Evolutionary conservation across 2,113 vertebrate species (phyloP).

Genomic region (Larimichthys polyactis): DNA sequence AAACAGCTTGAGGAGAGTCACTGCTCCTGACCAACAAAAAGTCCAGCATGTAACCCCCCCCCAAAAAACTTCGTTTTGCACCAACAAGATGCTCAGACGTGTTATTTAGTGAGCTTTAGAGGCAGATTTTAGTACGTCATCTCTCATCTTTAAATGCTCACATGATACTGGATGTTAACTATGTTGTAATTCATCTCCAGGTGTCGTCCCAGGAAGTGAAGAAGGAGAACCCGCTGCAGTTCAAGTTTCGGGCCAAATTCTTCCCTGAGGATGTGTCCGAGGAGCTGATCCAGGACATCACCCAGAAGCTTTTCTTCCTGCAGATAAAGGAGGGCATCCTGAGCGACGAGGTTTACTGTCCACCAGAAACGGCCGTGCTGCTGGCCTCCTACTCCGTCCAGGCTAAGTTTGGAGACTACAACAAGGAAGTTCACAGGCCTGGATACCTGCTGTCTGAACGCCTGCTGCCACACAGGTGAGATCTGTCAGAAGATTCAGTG

Average conservation of each 20-base stretch:
- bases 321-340: slow-evolving; percentile 96
- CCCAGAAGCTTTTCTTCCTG: slow-evolving; percentile 97
- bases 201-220: slow-evolving; percentile 93
- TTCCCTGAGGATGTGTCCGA: slow-evolving; percentile 95
- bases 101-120: too few relatives aligned
- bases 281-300: slow-evolving; percentile 97
- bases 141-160: background rate
- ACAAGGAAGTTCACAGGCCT: slow-evolving; percentile 88
- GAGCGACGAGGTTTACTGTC: slow-evolving; percentile 95
- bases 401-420: slow-evolving; percentile 96
- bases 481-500: background rate
- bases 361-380: slow-evolving; percentile 95
- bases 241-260: slow-evolving; percentile 96
- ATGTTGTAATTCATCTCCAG: slow-evolving; percentile 72
- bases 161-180: background rate
- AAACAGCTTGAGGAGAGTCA: background rate
- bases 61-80: too few relatives aligned
- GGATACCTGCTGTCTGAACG: slow-evolving; percentile 93
- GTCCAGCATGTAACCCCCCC: too few relatives aligned
- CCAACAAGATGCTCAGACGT: too few relatives aligned
- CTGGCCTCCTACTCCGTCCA: slow-evolving; percentile 96
- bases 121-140: too few relatives aligned
- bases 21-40: background rate
- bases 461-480: slow-evolving; percentile 93
- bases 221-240: slow-evolving; percentile 95